phyloP scores from a whole-genome alignment of 2,113 vertebrate genomes.

The Gallinago jamesoni region DNA sequence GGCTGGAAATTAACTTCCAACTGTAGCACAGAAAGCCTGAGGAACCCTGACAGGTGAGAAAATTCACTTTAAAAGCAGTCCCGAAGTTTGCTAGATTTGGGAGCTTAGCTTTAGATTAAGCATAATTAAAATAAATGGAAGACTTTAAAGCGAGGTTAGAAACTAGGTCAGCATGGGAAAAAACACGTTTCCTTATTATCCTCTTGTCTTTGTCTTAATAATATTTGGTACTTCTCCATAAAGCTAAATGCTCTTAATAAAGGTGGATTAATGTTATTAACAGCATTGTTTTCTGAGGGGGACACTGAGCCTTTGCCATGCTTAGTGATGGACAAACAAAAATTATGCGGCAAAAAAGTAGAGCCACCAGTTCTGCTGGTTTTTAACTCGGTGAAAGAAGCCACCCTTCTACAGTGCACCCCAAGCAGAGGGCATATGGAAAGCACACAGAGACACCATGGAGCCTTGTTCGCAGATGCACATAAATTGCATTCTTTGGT shows the following conservation, averaged over 20 bases:
- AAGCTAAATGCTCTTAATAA: constrained; percentile 24
- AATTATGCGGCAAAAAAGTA: neutral
- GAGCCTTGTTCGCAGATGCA: neutral
- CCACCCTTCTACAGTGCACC: neutral
- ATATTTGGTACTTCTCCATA: neutral
- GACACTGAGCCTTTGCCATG: neutral
- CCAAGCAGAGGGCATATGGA: neutral
- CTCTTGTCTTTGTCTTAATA: constrained; percentile 34
- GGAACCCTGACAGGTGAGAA: constrained; percentile 6
- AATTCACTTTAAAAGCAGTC: constrained; percentile 48
- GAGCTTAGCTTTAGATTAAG: constrained; percentile 55
- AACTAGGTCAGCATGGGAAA: constrained; percentile 50
- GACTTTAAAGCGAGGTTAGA: constrained; percentile 51
- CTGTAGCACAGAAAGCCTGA: neutral
- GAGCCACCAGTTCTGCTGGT: neutral
- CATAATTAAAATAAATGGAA: constrained; percentile 35
- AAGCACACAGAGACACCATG: neutral
- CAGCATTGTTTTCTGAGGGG: constrained; percentile 12
- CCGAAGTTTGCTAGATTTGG: constrained; percentile 50
- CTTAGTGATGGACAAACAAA: neutral
- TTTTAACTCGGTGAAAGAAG: neutral
- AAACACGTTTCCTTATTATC: constrained; percentile 40
- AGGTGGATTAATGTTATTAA: constrained; percentile 44
- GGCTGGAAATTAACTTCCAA: constrained; percentile 30
- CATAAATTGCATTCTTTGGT: neutral